Evolutionary conservation across 1,140 invertebrate genomes (phyloP).

Genomic region (Pseudachorutes palmiensis): DNA sequence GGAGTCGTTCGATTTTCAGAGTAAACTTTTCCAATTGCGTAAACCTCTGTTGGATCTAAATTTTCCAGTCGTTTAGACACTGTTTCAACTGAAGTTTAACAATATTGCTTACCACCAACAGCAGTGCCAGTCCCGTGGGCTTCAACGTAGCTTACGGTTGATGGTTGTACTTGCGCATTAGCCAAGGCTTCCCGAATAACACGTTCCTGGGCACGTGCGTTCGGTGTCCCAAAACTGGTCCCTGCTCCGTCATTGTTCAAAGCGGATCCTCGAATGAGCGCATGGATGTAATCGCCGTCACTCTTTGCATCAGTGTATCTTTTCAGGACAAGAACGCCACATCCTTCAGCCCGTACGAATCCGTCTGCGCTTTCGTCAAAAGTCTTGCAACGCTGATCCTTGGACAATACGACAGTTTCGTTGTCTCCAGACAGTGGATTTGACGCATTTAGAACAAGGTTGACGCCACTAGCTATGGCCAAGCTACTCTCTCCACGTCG

Average conservation of each 20-base stretch:
- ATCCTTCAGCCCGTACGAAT: conserved; percentile 23
- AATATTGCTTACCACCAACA: conserved; percentile 26
- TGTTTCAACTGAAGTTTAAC: not conserved
- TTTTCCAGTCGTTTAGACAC: not conserved
- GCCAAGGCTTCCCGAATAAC: conserved; percentile 48
- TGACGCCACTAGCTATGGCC: conserved; percentile 17
- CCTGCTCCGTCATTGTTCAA: conserved; percentile 16
- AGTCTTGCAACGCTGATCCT: conserved; percentile 14
- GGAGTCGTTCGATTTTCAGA: conserved; percentile 43
- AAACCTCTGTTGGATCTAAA: conserved; percentile 25
- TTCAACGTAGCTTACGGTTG: conserved; percentile 49
- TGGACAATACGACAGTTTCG: conserved; percentile 6
- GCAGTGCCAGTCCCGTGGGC: conserved; percentile 56
- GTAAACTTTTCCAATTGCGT: conserved; percentile 49
- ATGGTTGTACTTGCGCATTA: conserved; percentile 47
- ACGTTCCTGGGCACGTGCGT: conserved; percentile 42
- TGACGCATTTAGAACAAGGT: conserved; percentile 10
- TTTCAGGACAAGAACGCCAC: conserved; percentile 17
- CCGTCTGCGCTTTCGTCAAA: conserved; percentile 24
- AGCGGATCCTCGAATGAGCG: conserved; percentile 20
- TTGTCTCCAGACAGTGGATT: not conserved
- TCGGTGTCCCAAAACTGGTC: conserved; percentile 20
- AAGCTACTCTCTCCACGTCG: conserved; percentile 10
- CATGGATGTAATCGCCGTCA: conserved; percentile 15
- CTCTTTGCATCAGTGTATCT: conserved; percentile 14